A percentile compares a stretch with the other conserved stretches of the same genome.
Conservation (phyloP, 2,888 invertebrate genomes). For the Hoplodrina blanda region DNA sequence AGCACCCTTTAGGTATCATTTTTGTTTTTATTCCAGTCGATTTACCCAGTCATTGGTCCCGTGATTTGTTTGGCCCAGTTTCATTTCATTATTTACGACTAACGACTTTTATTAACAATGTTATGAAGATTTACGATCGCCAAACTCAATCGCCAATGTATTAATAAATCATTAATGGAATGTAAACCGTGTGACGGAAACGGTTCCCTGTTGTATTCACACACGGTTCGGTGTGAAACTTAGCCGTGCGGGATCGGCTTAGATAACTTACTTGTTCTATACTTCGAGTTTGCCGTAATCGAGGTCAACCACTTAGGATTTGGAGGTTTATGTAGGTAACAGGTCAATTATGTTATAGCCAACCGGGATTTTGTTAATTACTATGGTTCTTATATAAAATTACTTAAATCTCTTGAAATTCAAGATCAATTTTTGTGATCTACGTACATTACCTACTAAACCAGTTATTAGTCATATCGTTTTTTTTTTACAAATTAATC, state of each 20-base stretch:
- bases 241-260: constrained; percentile 2
- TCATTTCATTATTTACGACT: constrained; percentile 70
- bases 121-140: constrained; percentile 69
- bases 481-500: too few species aligned
- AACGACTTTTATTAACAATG: constrained; percentile 72
- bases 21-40: constrained; percentile 61
- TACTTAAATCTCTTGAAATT: too few species aligned
- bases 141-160: constrained; percentile 61
- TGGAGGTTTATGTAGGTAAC: neutral
- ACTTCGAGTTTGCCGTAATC: constrained; percentile 12
- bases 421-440: too few species aligned
- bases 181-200: constrained; percentile 29
- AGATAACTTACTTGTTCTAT: constrained; percentile 29
- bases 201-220: constrained; percentile 12
- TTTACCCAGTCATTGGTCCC: constrained; percentile 62
- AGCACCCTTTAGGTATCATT: constrained; percentile 27
- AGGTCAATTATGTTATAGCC: neutral
- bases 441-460: too few species aligned
- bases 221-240: constrained; percentile 10
- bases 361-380: neutral
- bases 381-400: neutral
- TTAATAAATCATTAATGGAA: constrained; percentile 57
- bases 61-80: constrained; percentile 70
- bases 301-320: constrained; percentile 18
- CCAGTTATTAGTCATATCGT: too few species aligned